Percentiles rank a stretch among this genome's conserved stretches.
phyloP scores from a whole-genome alignment of 2,113 vertebrate species.

The Boleophthalmus pectinirostris region DNA sequence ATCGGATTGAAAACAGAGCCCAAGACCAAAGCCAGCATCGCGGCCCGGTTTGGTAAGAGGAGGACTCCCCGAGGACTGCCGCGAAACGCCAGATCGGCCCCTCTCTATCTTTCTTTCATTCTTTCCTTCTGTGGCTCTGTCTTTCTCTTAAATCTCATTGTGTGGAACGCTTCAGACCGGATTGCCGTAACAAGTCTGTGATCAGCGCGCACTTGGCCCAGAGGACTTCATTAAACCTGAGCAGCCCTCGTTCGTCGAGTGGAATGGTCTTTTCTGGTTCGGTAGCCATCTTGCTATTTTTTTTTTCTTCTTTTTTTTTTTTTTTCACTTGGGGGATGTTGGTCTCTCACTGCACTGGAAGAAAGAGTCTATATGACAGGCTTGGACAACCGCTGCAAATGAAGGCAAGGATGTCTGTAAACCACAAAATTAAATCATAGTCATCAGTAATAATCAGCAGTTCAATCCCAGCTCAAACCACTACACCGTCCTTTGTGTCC shows the following conservation, averaged over 20 bases:
- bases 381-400: background rate
- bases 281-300: background rate
- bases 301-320: too few relatives aligned
- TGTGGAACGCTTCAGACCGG: constrained; percentile 82
- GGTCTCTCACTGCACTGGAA: background rate
- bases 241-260: constrained; percentile 62
- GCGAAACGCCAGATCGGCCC: constrained; percentile 55
- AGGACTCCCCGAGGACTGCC: constrained; percentile 69
- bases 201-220: constrained; percentile 76
- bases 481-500: too few relatives aligned
- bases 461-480: too few relatives aligned
- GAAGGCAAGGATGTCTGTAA: too few relatives aligned
- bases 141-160: constrained; percentile 78
- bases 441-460: too few relatives aligned
- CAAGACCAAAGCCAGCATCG: constrained; percentile 50
- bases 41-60: constrained; percentile 61
- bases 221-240: constrained; percentile 83
- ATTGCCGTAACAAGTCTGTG: constrained; percentile 81
- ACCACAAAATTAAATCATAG: too few relatives aligned
- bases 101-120: background rate
- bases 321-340: background rate
- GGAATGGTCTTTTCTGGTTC: constrained; percentile 1
- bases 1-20: constrained; percentile 72
- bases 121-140: constrained; percentile 46
- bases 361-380: background rate